Evolutionary conservation across 2,797 vertebrate species (phyloP), one percentile per base, ranked within the genome.

Genomic region (Notolabrus celidotus): DNA sequence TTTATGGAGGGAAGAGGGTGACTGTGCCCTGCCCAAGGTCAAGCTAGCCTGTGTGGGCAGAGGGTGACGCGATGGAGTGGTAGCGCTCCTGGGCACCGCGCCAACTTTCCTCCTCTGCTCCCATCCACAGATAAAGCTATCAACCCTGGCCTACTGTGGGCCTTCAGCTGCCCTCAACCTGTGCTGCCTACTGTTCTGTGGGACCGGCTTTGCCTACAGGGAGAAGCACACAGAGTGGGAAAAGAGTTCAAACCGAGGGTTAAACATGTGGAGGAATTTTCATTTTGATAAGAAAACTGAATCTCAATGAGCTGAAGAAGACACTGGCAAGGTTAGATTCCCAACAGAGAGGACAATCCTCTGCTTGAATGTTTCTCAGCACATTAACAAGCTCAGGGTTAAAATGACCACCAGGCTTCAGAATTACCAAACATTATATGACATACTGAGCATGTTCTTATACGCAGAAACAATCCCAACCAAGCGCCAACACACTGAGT

Each of bases 11-110:
- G 39, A 74, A 22, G 25, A 15, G 71, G 66, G 56, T 45, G 66
- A 56, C 55, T 62, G 67, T 62, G 75, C 83, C 71, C 79, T 63
- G 74, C 51, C 74, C 86, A 87, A 89, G 86, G 86, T 92, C 86
- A 74, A 68, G 71, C 65, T 49, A 33, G 79, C 64, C 80, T 81
- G 82, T 83, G 81, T 77, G 79, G 80, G 83, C 78, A 80, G 77
- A 70, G 78, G 77, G 75, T 59, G 80, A 72, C 46, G 54, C 56
- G 49, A 53, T 64, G 71, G 72, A 80, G 83, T 56, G 67, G 80
- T 82, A 80, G 82, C 80, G 75, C 74, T 59, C 73, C 81, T 17
- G 73, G 88, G 88, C 81, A 56, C 0, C 0, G 15, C 8, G 83
- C 87, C 88, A 89, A 42, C 68, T 59, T 43, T 61, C 63, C 74